Conservation (phyloP, 2,797 vertebrate species). For the Xiphorhynchus erythropygius region DNA sequence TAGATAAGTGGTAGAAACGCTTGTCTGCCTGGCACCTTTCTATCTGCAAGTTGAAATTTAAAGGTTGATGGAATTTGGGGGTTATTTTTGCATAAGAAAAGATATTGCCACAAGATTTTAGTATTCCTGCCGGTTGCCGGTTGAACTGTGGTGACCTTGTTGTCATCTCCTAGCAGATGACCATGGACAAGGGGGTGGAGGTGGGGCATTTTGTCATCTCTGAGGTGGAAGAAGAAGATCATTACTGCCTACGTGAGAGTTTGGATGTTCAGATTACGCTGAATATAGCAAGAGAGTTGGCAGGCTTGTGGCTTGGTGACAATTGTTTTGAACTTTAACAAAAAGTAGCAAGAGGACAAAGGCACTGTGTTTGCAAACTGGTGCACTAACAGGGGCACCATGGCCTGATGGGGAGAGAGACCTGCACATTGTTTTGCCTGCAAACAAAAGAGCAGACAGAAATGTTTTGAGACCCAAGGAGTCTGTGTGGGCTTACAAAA, state of each 20-base stretch:
- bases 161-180: neutral
- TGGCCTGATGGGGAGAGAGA: neutral
- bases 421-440: neutral
- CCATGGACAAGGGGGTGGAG: neutral
- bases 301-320: neutral
- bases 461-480: neutral
- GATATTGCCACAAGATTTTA: neutral
- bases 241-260: neutral
- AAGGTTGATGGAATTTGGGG: neutral
- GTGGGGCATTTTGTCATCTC: neutral
- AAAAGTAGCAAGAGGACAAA: neutral
- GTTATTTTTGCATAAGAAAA: rapidly evolving
- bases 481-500: neutral
- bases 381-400: neutral
- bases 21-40: neutral
- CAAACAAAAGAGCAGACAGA: neutral
- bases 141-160: neutral
- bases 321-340: neutral
- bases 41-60: neutral
- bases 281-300: neutral
- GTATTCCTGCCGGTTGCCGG: neutral
- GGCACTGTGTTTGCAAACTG: neutral
- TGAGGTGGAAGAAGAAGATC: neutral
- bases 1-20: neutral
- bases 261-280: neutral